Base-by-base conservation (phyloP, 2,888 invertebrate genomes). In the Psylliodes chrysocephalus region DNA sequence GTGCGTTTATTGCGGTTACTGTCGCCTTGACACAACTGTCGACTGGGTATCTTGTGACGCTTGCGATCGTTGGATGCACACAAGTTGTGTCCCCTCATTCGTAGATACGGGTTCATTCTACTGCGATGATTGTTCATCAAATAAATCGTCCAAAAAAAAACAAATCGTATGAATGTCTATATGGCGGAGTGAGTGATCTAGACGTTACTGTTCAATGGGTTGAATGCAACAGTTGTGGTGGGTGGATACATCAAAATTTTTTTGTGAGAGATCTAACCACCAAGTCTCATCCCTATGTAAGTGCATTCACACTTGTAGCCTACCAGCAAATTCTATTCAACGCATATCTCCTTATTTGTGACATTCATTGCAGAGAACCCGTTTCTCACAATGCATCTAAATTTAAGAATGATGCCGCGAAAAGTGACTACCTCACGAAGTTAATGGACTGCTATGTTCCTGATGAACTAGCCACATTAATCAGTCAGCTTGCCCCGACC, bases 231-330 rank as follows among this genome's bases (percentile, higher is more conserved):
- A 53, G 4, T 1, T 66, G 66, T 22, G 8, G 54, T 1, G 18
- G 33, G 38, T 66, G 66, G 66, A 17, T 63, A 2, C 59, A 65
- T 35, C 60, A 66, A 66, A n/a, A n/a, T n/a, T n/a, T n/a, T n/a
- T n/a, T n/a, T n/a, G n/a, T n/a, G n/a, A n/a, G n/a, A n/a, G n/a
- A n/a, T n/a, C n/a, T n/a, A n/a, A n/a, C n/a, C n/a, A n/a, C n/a
- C n/a, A n/a, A n/a, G n/a, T n/a, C n/a, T n/a, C n/a, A n/a, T n/a
- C n/a, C n/a, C n/a, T n/a, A n/a, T n/a, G n/a, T n/a, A n/a, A n/a
- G n/a, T n/a, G n/a, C n/a, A n/a, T n/a, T n/a, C n/a, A n/a, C n/a
- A n/a, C n/a, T n/a, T n/a, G n/a, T n/a, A n/a, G n/a, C n/a, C n/a
- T n/a, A n/a, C n/a, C n/a, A n/a, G n/a, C n/a, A n/a, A n/a, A n/a